Conservation (phyloP, 2,113 vertebrate species). For the Condylura cristata region DNA sequence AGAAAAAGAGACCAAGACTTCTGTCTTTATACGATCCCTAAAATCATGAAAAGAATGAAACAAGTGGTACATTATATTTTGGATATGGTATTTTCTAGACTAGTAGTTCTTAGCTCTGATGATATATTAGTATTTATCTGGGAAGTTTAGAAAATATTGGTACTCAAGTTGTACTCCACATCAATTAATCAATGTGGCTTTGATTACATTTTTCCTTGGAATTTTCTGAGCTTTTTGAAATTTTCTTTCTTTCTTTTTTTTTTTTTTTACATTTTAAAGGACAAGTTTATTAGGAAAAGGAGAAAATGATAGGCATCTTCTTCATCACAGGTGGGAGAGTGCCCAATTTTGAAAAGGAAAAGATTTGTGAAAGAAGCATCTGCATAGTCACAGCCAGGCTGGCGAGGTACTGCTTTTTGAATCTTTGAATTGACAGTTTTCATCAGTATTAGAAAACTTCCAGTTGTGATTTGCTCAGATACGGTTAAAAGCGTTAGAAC, state of each 20-base stretch:
- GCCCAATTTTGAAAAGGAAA: too few species aligned
- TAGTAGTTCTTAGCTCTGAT: background rate
- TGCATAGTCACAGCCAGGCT: too few species aligned
- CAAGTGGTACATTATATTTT: background rate
- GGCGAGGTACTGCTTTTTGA: too few species aligned
- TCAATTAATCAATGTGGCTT: background rate
- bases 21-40: background rate
- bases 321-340: too few species aligned
- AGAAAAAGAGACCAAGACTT: background rate
- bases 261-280: background rate
- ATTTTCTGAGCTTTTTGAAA: background rate
- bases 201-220: background rate
- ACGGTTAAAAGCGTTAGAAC: too few species aligned
- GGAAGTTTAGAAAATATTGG: background rate
- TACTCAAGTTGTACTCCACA: background rate
- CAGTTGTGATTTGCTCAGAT: background rate
- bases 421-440: background rate
- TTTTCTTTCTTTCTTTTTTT: too few species aligned
- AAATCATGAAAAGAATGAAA: background rate
- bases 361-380: too few species aligned
- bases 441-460: constrained; percentile 4
- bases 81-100: background rate
- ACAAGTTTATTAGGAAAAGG: too few species aligned
- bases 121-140: background rate
- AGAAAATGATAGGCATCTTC: too few species aligned